Evolutionary conservation across 1,140 invertebrate genomes (phyloP), one percentile per base, ranked within the genome.

Genomic region (Thaumatotibia leucotreta): DNA sequence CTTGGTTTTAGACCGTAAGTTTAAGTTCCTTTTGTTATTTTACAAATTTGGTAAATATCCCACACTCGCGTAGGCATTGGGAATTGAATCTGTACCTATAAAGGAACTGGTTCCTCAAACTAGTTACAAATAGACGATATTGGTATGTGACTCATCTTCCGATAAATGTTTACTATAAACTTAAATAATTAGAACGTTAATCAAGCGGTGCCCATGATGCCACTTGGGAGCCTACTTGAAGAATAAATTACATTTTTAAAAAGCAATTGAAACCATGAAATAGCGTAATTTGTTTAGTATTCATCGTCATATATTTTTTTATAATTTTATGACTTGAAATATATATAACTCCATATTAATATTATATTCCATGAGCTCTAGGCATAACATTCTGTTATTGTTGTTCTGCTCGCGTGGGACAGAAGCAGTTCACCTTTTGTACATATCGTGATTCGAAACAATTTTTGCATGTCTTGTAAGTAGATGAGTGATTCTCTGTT

Each of bases 41-140:
- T n/a, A n/a, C n/a, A n/a, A n/a, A n/a, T n/a, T n/a, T n/a, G n/a
- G n/a, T n/a, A n/a, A n/a, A n/a, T n/a, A n/a, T n/a, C n/a, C n/a
- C n/a, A n/a, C n/a, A n/a, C 32, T 32, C 27, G 58, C 31, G 65
- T 50, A 72, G 61, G 70, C 61, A 75, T 73, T 20, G 39, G 14
- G 20, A 20, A n/a, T n/a, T 20, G 9, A 14, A 45, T 6, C 1
- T 20, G 39, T 20, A 45, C 39, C 39, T 45, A 45, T 45, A 45
- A 45, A 20, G 66, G 68, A 77, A 80, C 77, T 72, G 72, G 75
- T 77, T 76, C 45, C 63, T 63, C 66, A 73, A 70, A 76, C 74
- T 70, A 71, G 70, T 68, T 70, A 67, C 70, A 69, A 74, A 74
- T 76, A 73, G 70, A 74, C 67, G 63, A 69, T 58, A 66, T 72